These are phyloP conservation scores for Cuculus canorus DNA, from an alignment of 2,797 vertebrate species.

Conservation along the genomic window DNA sequence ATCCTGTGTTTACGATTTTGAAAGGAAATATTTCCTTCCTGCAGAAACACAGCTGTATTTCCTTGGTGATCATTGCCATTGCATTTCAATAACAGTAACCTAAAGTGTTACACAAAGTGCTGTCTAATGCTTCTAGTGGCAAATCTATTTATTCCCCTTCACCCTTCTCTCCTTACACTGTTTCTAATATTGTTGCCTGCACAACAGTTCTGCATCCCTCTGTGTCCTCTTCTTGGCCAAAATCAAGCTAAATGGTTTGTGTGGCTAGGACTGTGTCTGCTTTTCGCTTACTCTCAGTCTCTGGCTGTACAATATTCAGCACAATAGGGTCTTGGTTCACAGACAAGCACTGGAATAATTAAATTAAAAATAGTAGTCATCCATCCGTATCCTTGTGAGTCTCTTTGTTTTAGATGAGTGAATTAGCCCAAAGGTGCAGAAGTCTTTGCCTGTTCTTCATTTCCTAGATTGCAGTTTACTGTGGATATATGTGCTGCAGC, in stretches of 20 bases:
- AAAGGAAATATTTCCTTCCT: background rate
- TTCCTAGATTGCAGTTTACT: background rate
- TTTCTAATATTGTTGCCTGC: background rate
- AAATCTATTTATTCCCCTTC: background rate
- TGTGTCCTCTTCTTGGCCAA: background rate
- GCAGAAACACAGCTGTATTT: background rate
- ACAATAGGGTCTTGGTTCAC: background rate
- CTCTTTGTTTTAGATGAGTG: background rate
- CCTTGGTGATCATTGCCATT: background rate
- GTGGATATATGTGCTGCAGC: background rate
- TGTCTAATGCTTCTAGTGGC: background rate
- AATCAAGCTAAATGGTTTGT: background rate
- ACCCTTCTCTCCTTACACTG: rapidly evolving
- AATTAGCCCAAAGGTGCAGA: background rate
- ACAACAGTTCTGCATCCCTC: rapidly evolving
- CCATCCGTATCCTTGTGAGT: background rate
- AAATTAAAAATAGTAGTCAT: background rate
- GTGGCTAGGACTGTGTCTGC: background rate
- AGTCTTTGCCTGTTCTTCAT: background rate
- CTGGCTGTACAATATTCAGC: background rate
- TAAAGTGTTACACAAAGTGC: background rate
- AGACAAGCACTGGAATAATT: background rate
- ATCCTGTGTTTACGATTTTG: background rate
- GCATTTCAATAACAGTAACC: background rate
- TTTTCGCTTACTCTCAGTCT: background rate